Percentiles rank a stretch among this genome's conserved stretches.
These are phyloP conservation scores for Mycalesis mineus DNA, from an alignment of 2,888 invertebrate genomes.

Conservation along the genomic window DNA sequence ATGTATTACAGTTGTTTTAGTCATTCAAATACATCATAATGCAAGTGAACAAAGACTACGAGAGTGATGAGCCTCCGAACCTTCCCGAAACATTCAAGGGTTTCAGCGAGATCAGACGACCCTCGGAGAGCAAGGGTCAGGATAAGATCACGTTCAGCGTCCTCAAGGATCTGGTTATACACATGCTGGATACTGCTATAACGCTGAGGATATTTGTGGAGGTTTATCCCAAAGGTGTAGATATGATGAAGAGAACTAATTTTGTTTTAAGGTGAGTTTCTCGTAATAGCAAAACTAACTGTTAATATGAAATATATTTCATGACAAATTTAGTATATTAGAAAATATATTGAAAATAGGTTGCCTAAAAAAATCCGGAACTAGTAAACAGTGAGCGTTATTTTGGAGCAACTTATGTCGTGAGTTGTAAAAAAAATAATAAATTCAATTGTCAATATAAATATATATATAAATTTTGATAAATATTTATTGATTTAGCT, in stretches of 20 bases:
- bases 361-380: too few species aligned
- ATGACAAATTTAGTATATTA: too few species aligned
- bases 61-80: conserved; percentile 62
- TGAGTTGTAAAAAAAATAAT: too few species aligned
- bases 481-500: too few species aligned
- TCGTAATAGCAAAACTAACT: not conserved
- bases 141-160: conserved; percentile 63
- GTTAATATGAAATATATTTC: too few species aligned
- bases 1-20: conserved; percentile 37
- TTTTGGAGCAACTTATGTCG: too few species aligned
- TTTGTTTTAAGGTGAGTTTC: conserved; percentile 75
- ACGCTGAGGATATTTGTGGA: conserved; percentile 84
- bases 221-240: conserved; percentile 77
- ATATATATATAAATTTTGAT: too few species aligned
- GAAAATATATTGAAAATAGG: too few species aligned
- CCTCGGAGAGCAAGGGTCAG: conserved; percentile 41
- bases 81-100: conserved; percentile 70
- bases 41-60: conserved; percentile 73
- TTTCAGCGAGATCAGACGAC: conserved; percentile 61
- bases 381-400: too few species aligned
- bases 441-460: too few species aligned
- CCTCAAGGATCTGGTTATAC: conserved; percentile 82
- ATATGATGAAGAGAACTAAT: conserved; percentile 76
- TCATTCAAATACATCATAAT: conserved; percentile 72
- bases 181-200: conserved; percentile 83